These are phyloP conservation scores for Seladonia tumulorum DNA, from an alignment of 2,888 invertebrate genomes.

Conservation along the genomic window DNA sequence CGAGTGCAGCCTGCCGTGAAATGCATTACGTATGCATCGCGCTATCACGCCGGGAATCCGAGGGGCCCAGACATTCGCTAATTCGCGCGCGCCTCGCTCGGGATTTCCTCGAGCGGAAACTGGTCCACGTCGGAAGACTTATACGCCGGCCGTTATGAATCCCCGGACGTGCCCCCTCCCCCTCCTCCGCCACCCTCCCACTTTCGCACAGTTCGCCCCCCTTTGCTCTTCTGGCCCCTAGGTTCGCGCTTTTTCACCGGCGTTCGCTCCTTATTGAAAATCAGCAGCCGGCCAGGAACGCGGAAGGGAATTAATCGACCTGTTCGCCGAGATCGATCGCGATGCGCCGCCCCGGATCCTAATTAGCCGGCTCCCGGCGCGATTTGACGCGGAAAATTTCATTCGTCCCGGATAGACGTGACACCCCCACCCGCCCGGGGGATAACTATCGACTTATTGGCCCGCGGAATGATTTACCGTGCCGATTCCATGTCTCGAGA, in stretches of 20 bases:
- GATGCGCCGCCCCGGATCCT: slow-evolving; percentile 37
- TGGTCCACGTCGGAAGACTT: slow-evolving; percentile 55
- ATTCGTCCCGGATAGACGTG: slow-evolving; percentile 37
- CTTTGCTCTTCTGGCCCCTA: background rate
- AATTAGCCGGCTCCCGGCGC: slow-evolving; percentile 56
- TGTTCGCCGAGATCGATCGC: slow-evolving; percentile 52
- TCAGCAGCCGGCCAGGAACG: slow-evolving; percentile 16
- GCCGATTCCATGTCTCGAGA: background rate
- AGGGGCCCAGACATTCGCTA: slow-evolving; percentile 69
- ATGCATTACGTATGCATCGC: slow-evolving; percentile 76
- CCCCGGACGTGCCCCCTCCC: slow-evolving; percentile 33
- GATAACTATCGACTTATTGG: slow-evolving; percentile 37
- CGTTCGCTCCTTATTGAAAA: slow-evolving; percentile 59
- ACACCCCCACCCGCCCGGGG: background rate
- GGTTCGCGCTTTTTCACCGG: slow-evolving; percentile 47
- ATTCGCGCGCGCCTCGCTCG: slow-evolving; percentile 55
- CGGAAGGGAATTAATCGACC: slow-evolving; percentile 52
- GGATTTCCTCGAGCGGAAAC: slow-evolving; percentile 68
- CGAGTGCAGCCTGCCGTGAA: slow-evolving; percentile 66
- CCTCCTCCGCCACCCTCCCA: too few species aligned
- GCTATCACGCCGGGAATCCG: slow-evolving; percentile 69
- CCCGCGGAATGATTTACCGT: background rate
- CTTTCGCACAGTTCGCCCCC: background rate
- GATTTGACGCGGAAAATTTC: slow-evolving; percentile 49
- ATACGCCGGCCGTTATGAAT: slow-evolving; percentile 61